Evolutionary conservation across 2,113 vertebrate species (phyloP).

Genomic region (Felis chaus): DNA sequence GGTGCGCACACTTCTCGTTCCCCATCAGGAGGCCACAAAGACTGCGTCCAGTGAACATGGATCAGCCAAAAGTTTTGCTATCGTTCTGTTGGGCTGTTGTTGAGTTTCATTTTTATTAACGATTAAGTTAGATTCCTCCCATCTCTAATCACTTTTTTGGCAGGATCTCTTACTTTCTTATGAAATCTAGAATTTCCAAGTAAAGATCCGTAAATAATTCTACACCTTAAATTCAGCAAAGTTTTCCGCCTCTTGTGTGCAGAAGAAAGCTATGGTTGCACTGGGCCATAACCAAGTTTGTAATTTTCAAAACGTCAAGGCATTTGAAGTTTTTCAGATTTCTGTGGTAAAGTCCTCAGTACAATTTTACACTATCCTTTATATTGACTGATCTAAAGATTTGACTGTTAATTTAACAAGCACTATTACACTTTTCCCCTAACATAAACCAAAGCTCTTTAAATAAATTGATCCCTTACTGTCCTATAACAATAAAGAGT

Average conservation of each 20-base stretch:
- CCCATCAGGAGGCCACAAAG: not conserved
- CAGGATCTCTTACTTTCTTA: conserved; percentile 10
- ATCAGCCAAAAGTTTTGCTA: not conserved
- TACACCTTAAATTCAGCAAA: not conserved
- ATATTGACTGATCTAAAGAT: conserved; percentile 63
- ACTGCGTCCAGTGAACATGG: not conserved
- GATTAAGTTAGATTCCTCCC: not conserved
- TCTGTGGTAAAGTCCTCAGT: conserved; percentile 35
- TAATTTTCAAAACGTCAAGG: conserved; percentile 51
- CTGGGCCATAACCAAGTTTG: not conserved
- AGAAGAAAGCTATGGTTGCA: not conserved
- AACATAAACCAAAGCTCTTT: conserved; percentile 65
- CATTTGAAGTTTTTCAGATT: conserved; percentile 45
- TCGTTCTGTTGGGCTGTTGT: not conserved
- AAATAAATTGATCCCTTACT: conserved; percentile 66
- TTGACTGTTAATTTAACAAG: conserved; percentile 71
- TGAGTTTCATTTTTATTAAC: not conserved
- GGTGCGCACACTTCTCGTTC: not conserved
- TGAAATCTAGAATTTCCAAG: not conserved
- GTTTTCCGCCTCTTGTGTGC: not conserved
- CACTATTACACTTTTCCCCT: conserved; percentile 62
- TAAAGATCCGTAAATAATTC: not conserved
- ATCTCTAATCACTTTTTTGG: not conserved
- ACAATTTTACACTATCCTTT: conserved; percentile 44
- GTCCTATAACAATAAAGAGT: conserved; percentile 70